phyloP scores from a whole-genome alignment of 1,140 invertebrate genomes.

The Drosophila tsacasi region DNA sequence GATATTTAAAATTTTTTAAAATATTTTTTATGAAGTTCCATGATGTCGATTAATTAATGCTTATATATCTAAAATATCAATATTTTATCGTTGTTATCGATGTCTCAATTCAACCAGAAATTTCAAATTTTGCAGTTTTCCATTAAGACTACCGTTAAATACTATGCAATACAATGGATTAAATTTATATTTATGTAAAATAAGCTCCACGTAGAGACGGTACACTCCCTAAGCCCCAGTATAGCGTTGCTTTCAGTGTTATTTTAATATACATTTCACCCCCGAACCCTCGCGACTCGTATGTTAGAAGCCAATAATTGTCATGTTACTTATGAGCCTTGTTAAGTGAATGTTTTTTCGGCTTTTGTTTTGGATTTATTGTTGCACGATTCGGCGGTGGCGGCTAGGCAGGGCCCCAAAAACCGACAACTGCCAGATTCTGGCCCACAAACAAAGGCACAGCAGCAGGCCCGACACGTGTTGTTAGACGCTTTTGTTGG shows the following conservation, averaged over 20 bases:
- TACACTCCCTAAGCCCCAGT: background rate
- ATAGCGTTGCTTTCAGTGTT: background rate
- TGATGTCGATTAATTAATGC: too few relatives aligned
- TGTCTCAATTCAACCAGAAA: too few relatives aligned
- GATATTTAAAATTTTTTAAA: too few relatives aligned
- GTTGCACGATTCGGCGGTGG: conserved; percentile 10
- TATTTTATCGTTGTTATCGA: too few relatives aligned
- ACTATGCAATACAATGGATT: background rate
- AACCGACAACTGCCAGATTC: conserved; percentile 5
- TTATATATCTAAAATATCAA: too few relatives aligned
- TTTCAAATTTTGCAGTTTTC: background rate
- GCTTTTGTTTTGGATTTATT: conserved; percentile 36
- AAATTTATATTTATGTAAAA: background rate
- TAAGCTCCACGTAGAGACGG: too few relatives aligned
- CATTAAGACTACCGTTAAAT: background rate
- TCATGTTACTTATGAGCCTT: conserved; percentile 28
- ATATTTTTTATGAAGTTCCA: too few relatives aligned
- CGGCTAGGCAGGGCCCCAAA: background rate
- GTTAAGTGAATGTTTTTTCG: conserved; percentile 24
- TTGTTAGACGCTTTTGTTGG: conserved; percentile 29
- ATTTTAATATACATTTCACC: conserved; percentile 10
- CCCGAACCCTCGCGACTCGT: conserved; percentile 2
- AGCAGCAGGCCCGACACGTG: conserved; percentile 36
- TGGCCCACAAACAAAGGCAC: conserved; percentile 26
- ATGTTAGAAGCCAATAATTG: conserved; percentile 32